These are phyloP conservation scores for Squalus acanthias DNA, from an alignment of 2,797 vertebrate species.

Conservation along the genomic window DNA sequence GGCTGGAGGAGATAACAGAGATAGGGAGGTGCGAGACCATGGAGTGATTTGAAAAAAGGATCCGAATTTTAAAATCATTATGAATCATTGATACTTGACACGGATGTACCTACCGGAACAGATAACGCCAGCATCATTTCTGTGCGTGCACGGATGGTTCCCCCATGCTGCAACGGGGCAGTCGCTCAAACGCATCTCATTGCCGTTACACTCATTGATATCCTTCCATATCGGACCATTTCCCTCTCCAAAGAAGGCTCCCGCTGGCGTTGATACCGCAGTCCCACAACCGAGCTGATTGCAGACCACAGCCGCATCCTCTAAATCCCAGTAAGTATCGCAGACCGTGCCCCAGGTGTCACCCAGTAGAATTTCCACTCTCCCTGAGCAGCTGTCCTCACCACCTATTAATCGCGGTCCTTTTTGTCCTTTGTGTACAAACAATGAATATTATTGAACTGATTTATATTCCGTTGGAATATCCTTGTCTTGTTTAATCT, in stretches of 20 bases:
- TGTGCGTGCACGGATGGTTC: constrained; percentile 36
- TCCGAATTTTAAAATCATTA: no score
- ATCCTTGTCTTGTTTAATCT: not conserved
- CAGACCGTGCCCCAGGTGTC: constrained; percentile 49
- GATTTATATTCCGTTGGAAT: not conserved
- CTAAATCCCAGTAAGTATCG: not conserved
- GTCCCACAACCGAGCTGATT: constrained; percentile 52
- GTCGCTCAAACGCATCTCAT: constrained; percentile 46
- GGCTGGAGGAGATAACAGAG: no score
- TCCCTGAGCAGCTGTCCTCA: constrained; percentile 50
- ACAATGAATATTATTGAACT: not conserved
- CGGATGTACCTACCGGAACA: constrained; percentile 49
- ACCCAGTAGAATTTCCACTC: constrained; percentile 50
- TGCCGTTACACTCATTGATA: constrained; percentile 49
- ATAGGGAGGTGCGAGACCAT: no score
- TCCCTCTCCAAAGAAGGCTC: constrained; percentile 39
- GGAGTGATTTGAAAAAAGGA: no score
- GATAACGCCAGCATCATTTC: constrained; percentile 48
- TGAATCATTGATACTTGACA: no score
- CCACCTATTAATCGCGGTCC: constrained; percentile 44
- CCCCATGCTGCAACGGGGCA: constrained; percentile 46
- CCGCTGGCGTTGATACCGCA: constrained; percentile 43
- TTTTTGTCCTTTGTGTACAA: not conserved
- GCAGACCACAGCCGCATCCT: constrained; percentile 50
- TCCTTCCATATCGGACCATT: constrained; percentile 43